A percentile compares a stretch with the other conserved stretches of the same genome.
phyloP scores from a whole-genome alignment of 2,888 invertebrate species.

The Cheilosia urbana region DNA sequence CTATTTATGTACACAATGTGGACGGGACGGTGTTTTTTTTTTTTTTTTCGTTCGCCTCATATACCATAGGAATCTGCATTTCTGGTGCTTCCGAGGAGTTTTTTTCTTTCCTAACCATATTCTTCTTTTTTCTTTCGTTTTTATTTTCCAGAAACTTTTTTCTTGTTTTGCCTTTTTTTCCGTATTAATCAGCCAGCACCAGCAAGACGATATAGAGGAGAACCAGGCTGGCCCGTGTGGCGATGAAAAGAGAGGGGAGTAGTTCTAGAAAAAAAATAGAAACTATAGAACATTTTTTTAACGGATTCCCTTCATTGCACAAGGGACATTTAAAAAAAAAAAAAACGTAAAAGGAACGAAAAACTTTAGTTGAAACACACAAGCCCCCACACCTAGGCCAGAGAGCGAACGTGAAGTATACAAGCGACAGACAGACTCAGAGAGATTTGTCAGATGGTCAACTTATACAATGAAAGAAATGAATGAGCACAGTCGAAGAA shows the following conservation, averaged over 20 bases:
- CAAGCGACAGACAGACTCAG: slow-evolving; percentile 74
- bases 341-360: slow-evolving; percentile 45
- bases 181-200: slow-evolving; percentile 71
- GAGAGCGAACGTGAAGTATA: slow-evolving; percentile 62
- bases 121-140: slow-evolving; percentile 40
- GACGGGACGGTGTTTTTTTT: slow-evolving; percentile 41
- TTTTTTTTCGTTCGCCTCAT: slow-evolving; percentile 51
- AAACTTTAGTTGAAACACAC: slow-evolving; percentile 63
- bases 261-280: slow-evolving; percentile 42
- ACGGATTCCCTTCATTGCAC: slow-evolving; percentile 72
- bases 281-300: slow-evolving; percentile 71
- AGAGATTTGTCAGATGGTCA: slow-evolving; percentile 76
- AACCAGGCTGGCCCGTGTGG: slow-evolving; percentile 14
- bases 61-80: slow-evolving; percentile 76
- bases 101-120: slow-evolving; percentile 73
- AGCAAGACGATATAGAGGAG: slow-evolving; percentile 34
- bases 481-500: slow-evolving; percentile 53
- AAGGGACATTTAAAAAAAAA: slow-evolving; percentile 64
- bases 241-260: slow-evolving; percentile 50
- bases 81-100: slow-evolving; percentile 75
- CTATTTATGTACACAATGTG: slow-evolving; percentile 74
- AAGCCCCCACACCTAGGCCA: slow-evolving; percentile 43
- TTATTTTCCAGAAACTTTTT: slow-evolving; percentile 46
- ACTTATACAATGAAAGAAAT: slow-evolving; percentile 74
- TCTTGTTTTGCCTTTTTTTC: slow-evolving; percentile 34